Conservation (phyloP, 2,797 vertebrate species). For the Poeciliopsis presidionis region DNA sequence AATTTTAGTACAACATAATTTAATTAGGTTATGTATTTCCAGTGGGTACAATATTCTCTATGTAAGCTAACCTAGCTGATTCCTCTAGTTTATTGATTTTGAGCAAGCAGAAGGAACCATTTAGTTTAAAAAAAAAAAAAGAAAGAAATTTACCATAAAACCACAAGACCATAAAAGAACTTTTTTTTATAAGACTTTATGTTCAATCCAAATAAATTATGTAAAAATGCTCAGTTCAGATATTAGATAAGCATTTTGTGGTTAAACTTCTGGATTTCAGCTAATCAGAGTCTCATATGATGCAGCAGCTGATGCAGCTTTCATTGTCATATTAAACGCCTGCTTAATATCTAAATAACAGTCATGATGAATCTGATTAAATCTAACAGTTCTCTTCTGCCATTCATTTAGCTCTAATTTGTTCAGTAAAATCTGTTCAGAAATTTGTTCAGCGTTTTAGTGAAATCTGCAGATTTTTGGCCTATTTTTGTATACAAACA, state of each 20-base stretch:
- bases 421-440: background rate
- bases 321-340: background rate
- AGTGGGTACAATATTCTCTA: background rate
- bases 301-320: background rate
- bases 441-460: background rate
- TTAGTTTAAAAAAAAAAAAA: background rate
- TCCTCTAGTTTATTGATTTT: background rate
- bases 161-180: too few species aligned
- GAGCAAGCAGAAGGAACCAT: background rate
- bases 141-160: background rate
- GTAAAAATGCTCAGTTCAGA: background rate
- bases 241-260: background rate
- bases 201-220: background rate
- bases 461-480: slow-evolving; percentile 8
- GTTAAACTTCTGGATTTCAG: background rate
- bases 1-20: background rate
- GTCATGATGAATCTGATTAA: background rate
- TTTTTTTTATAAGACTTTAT: background rate
- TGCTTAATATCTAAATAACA: background rate
- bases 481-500: background rate
- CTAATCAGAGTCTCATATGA: background rate
- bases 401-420: background rate
- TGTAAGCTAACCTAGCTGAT: background rate
- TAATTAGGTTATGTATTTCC: background rate
- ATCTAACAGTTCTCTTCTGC: slow-evolving; percentile 5